Percentiles rank a stretch among this genome's conserved stretches.
These are phyloP conservation scores for Hypotaenidia philippensis DNA, from an alignment of 2,797 vertebrate species.

Conservation along the genomic window DNA sequence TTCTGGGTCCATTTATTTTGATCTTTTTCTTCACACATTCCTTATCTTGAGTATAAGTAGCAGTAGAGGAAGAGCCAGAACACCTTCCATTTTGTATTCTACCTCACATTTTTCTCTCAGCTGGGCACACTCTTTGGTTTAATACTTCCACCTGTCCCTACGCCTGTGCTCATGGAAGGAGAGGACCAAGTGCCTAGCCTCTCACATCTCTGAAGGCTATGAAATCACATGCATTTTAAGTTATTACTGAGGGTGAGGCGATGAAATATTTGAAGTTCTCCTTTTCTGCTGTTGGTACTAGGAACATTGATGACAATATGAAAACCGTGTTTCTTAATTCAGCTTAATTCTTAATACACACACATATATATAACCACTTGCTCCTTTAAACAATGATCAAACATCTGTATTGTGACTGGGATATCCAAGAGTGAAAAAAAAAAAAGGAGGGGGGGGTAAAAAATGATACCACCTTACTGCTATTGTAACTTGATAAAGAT, in stretches of 20 bases:
- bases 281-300: background rate
- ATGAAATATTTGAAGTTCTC: background rate
- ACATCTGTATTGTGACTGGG: background rate
- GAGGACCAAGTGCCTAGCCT: background rate
- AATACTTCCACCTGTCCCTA: background rate
- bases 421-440: background rate
- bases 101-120: background rate
- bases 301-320: background rate
- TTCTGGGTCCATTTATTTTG: background rate
- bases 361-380: background rate
- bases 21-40: background rate
- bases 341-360: rapidly evolving
- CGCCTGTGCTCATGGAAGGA: background rate
- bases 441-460: background rate
- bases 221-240: background rate
- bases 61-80: background rate
- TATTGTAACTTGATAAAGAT: background rate
- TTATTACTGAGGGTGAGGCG: background rate
- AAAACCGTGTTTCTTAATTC: background rate
- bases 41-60: background rate
- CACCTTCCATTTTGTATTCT: background rate
- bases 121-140: background rate
- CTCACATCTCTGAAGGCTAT: background rate
- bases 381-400: background rate
- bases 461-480: background rate